Conservation (phyloP, 2,797 vertebrate genomes). For the Ambastaia sidthimunki region DNA sequence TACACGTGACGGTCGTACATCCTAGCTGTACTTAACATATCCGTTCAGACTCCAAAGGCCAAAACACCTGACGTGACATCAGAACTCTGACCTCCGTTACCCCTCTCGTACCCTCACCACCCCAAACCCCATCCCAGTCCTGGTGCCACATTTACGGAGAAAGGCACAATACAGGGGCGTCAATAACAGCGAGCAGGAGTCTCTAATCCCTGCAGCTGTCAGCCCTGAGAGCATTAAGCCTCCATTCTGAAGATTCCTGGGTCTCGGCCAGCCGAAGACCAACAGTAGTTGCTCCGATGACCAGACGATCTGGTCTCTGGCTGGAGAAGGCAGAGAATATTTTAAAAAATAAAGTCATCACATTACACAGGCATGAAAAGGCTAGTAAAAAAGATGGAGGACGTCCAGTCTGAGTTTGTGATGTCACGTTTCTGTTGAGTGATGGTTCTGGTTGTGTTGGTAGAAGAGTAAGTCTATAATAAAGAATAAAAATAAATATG, state of each 20-base stretch:
- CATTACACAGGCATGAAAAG: conserved; percentile 37
- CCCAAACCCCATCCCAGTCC: conserved; percentile 50
- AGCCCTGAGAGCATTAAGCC: conserved; percentile 67
- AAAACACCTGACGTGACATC: conserved; percentile 63
- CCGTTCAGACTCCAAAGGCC: conserved; percentile 52
- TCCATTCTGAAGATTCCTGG: conserved; percentile 70
- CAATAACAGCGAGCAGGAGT: conserved; percentile 68
- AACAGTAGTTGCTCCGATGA: conserved; percentile 54
- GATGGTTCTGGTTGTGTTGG: background rate
- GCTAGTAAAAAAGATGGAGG: background rate
- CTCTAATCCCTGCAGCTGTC: conserved; percentile 72
- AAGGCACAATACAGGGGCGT: conserved; percentile 68
- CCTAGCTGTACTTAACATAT: conserved; percentile 40
- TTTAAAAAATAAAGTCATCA: conserved; percentile 52
- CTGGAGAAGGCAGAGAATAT: conserved; percentile 29
- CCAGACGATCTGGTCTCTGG: conserved; percentile 51
- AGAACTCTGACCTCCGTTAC: conserved; percentile 55
- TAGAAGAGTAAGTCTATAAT: background rate
- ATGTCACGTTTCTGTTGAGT: background rate
- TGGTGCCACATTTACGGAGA: conserved; percentile 65
- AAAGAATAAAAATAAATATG: conserved; percentile 25
- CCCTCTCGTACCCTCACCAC: background rate
- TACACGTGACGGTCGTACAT: conserved; percentile 19
- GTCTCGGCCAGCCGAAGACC: conserved; percentile 61
- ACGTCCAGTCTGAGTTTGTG: conserved; percentile 2